Evolutionary conservation across 2,797 vertebrate genomes (phyloP).

Genomic region (Cyclopterus lumpus): DNA sequence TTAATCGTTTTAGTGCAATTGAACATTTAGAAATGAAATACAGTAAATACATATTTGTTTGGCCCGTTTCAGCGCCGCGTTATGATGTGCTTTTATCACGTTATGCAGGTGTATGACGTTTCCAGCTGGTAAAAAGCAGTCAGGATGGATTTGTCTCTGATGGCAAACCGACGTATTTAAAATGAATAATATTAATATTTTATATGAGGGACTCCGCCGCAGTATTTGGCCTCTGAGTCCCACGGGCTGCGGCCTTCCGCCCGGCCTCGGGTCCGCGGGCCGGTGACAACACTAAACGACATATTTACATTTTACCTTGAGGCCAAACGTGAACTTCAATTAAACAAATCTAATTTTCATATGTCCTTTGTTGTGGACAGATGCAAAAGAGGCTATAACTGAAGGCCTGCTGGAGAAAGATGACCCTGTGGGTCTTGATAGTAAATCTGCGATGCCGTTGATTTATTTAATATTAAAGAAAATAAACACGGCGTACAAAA

Average conservation of each 20-base stretch:
- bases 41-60: not conserved
- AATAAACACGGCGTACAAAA: too few relatives aligned
- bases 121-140: not conserved
- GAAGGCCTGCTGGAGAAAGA: not conserved
- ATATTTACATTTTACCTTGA: conserved; percentile 43
- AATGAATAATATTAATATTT: not conserved
- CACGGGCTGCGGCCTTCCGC: not conserved
- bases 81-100: too few relatives aligned
- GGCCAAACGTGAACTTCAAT: conserved; percentile 54
- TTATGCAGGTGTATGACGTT: too few relatives aligned
- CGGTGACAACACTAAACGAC: not conserved
- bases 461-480: not conserved
- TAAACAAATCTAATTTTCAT: conserved; percentile 62
- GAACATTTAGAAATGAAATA: not conserved
- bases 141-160: not conserved
- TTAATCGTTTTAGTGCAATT: not conserved
- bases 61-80: not conserved
- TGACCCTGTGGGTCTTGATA: not conserved
- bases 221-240: not conserved
- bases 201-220: not conserved
- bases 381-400: conserved; percentile 50
- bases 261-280: not conserved
- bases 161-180: not conserved
- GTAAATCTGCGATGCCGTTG: not conserved
- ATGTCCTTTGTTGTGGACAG: not conserved